Evolutionary conservation across 2,113 vertebrate species (phyloP).

Genomic region (Mesembrinibis cayennensis): DNA sequence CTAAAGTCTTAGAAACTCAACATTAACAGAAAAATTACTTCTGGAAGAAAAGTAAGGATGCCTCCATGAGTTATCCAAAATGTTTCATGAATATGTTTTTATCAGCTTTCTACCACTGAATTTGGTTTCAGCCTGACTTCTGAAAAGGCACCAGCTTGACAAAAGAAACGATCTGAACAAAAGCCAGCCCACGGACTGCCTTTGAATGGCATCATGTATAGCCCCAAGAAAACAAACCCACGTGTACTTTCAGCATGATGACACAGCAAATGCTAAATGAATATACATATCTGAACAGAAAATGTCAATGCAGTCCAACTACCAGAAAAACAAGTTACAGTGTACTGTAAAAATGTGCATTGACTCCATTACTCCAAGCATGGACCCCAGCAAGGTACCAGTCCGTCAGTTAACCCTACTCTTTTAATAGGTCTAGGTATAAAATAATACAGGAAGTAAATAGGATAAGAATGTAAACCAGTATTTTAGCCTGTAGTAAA

Average conservation of each 20-base stretch:
- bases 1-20: not conserved
- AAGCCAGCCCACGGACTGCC: not conserved
- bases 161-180: not conserved
- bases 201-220: not conserved
- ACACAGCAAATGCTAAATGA: not conserved
- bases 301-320: not conserved
- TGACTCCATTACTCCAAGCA: not conserved
- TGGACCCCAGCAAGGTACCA: not conserved
- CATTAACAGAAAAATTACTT: not conserved
- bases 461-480: not conserved
- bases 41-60: not conserved
- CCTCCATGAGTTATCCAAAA: not conserved
- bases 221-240: slow-evolving; percentile 20
- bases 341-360: not conserved
- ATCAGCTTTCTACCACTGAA: not conserved
- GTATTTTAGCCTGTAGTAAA: not conserved
- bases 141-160: slow-evolving; percentile 10
- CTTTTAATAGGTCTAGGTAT: not conserved
- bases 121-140: not conserved
- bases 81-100: not conserved
- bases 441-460: not conserved
- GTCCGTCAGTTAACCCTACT: not conserved
- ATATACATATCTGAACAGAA: not conserved
- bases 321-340: not conserved
- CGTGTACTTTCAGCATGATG: not conserved